Evolutionary conservation across 2,797 vertebrate genomes (phyloP).

Genomic region (Acanthopagrus latus): DNA sequence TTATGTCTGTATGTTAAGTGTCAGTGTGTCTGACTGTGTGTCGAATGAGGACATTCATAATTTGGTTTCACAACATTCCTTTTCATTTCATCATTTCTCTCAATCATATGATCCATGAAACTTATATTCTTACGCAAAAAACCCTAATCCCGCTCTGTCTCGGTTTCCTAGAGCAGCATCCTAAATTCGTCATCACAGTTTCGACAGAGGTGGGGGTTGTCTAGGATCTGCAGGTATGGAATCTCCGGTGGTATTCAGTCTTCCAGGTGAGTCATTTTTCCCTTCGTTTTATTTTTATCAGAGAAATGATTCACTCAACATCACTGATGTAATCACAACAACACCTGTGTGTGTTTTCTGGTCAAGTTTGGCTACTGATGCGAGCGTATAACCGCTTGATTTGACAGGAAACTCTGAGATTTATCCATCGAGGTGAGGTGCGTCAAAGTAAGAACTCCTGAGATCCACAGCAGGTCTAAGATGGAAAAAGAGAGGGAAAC

Average conservation of each 20-base stretch:
- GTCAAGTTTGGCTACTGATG: not conserved
- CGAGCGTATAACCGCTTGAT: not conserved
- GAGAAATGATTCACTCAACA: constrained; percentile 14
- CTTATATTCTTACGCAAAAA: constrained; percentile 50
- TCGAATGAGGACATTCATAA: not conserved
- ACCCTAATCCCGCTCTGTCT: constrained; percentile 29
- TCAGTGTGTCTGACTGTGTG: constrained; percentile 14
- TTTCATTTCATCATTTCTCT: constrained; percentile 36
- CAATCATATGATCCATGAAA: constrained; percentile 39
- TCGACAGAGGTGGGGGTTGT: constrained; percentile 49
- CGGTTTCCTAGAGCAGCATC: constrained; percentile 33
- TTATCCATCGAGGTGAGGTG: not conserved
- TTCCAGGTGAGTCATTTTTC: constrained; percentile 44
- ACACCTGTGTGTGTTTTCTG: not conserved
- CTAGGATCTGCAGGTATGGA: constrained; percentile 11
- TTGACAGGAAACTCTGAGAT: not conserved
- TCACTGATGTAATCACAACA: constrained; percentile 13
- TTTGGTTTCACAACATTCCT: constrained; percentile 45
- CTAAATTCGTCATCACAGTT: constrained; percentile 59
- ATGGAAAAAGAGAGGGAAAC: constrained; percentile 48
- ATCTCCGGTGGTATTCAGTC: not conserved
- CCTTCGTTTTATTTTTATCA: not conserved
- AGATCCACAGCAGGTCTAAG: not conserved
- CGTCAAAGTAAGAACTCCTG: not conserved
- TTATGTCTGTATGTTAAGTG: not conserved